These are phyloP conservation scores for Drosophila tropicalis DNA, from an alignment of 1,140 invertebrate species.

Conservation along the genomic window DNA sequence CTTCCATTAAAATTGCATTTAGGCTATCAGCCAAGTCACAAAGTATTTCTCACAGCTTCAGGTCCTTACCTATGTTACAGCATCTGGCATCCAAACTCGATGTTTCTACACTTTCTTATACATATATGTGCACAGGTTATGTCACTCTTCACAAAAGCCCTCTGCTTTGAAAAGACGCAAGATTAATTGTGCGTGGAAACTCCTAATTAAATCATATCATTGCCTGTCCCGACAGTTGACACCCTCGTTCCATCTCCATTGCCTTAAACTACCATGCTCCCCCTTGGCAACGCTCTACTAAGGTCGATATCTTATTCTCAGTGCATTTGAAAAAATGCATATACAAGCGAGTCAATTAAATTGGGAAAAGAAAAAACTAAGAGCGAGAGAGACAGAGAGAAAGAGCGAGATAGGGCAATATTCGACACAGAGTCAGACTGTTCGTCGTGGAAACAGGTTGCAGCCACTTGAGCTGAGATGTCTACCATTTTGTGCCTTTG, in stretches of 20 bases:
- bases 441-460: constrained; percentile 56
- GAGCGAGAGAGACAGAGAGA: not conserved
- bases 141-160: constrained; percentile 20
- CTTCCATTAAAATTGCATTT: not conserved
- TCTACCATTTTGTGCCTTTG: constrained; percentile 69
- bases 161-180: constrained; percentile 44
- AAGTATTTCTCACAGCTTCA: too few relatives aligned
- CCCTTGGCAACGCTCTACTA: constrained; percentile 63
- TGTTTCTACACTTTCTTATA: too few relatives aligned
- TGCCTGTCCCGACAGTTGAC: constrained; percentile 33
- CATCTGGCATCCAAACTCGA: too few relatives aligned
- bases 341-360: constrained; percentile 79
- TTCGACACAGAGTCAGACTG: constrained; percentile 4
- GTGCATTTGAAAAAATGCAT: constrained; percentile 75
- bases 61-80: too few relatives aligned
- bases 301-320: constrained; percentile 60
- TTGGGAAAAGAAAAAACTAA: constrained; percentile 1
- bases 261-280: constrained; percentile 7
- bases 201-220: constrained; percentile 79
- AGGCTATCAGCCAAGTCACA: too few relatives aligned
- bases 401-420: constrained; percentile 2
- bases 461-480: constrained; percentile 64
- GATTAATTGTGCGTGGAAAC: constrained; percentile 78
- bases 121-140: not conserved
- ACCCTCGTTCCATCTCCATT: constrained; percentile 10